These are phyloP conservation scores for Spodoptera littoralis DNA, from an alignment of 2,888 invertebrate genomes.

Conservation along the genomic window DNA sequence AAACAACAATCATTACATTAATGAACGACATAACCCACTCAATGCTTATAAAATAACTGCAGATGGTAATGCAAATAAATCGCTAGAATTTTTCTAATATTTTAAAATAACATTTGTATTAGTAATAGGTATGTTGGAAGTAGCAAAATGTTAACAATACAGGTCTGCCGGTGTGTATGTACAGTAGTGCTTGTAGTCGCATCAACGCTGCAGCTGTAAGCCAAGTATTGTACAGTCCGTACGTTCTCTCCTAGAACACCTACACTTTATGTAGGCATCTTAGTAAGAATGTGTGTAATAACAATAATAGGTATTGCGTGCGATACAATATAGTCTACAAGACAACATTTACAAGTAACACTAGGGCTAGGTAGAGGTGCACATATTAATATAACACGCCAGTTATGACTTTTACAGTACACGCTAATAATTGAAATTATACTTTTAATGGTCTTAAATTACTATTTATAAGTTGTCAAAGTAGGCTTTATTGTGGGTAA, in stretches of 20 bases:
- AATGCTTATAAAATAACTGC: neutral
- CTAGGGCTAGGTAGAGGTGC: too few species aligned
- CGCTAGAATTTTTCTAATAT: too few species aligned
- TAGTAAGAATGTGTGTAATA: conserved; percentile 8
- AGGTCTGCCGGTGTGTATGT: conserved; percentile 67
- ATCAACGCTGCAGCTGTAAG: conserved; percentile 50
- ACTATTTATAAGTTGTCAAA: neutral
- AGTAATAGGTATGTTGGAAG: too few species aligned
- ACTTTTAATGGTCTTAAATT: too few species aligned
- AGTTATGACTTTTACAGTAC: too few species aligned
- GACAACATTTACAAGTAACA: neutral
- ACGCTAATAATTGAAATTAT: too few species aligned
- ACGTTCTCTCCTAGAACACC: conserved; percentile 64
- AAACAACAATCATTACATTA: conserved; percentile 5
- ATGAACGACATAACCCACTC: too few species aligned
- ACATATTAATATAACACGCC: too few species aligned
- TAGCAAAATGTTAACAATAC: conserved; percentile 37
- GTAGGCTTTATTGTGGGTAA: conserved; percentile 1
- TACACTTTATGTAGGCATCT: conserved; percentile 8
- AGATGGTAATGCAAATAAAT: conserved; percentile 15
- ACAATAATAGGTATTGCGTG: conserved; percentile 1
- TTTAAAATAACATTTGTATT: too few species aligned
- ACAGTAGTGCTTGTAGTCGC: conserved; percentile 59
- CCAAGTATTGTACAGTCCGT: conserved; percentile 54
- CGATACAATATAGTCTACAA: conserved; percentile 26